A percentile compares a stretch with the other conserved stretches of the same genome.
Evolutionary conservation across 2,113 vertebrate genomes (phyloP).

Genomic region (Hippocampus guttulatus): DNA sequence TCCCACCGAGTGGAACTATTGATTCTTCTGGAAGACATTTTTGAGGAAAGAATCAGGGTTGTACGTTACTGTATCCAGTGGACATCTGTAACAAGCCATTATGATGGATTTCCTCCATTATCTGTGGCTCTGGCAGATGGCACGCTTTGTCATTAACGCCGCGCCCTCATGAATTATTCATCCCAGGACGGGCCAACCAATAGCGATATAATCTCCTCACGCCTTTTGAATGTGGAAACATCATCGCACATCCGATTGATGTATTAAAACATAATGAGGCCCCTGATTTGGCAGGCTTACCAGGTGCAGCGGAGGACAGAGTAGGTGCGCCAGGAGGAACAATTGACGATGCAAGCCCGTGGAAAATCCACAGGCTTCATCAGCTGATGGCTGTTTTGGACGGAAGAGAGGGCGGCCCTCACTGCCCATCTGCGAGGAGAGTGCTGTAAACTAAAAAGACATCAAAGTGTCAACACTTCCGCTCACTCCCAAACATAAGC

Average conservation of each 20-base stretch:
- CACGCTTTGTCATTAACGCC: constrained; percentile 50
- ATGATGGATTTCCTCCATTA: constrained; percentile 50
- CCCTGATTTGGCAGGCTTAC: constrained; percentile 3
- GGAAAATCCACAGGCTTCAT: constrained; percentile 4
- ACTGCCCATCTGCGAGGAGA: not conserved
- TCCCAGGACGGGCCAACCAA: constrained; percentile 41
- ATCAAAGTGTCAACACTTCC: constrained; percentile 1
- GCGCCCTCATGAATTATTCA: constrained; percentile 56
- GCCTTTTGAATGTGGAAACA: constrained; percentile 44
- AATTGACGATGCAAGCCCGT: constrained; percentile 8
- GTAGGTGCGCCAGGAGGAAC: not conserved
- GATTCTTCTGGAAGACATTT: constrained; percentile 1
- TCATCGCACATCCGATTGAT: constrained; percentile 55
- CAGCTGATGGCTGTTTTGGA: constrained; percentile 7
- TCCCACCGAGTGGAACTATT: constrained; percentile 10
- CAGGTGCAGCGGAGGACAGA: constrained; percentile 2
- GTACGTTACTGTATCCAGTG: constrained; percentile 15
- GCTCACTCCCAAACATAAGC: not conserved
- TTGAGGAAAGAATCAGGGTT: not conserved
- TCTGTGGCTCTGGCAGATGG: constrained; percentile 62
- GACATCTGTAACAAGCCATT: constrained; percentile 29
- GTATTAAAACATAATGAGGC: constrained; percentile 61
- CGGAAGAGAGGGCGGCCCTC: not conserved
- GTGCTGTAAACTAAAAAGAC: not conserved
- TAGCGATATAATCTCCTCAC: constrained; percentile 36